Evolutionary conservation across 2,797 vertebrate genomes (phyloP).

Genomic region (Epinephelus malabaricus): DNA sequence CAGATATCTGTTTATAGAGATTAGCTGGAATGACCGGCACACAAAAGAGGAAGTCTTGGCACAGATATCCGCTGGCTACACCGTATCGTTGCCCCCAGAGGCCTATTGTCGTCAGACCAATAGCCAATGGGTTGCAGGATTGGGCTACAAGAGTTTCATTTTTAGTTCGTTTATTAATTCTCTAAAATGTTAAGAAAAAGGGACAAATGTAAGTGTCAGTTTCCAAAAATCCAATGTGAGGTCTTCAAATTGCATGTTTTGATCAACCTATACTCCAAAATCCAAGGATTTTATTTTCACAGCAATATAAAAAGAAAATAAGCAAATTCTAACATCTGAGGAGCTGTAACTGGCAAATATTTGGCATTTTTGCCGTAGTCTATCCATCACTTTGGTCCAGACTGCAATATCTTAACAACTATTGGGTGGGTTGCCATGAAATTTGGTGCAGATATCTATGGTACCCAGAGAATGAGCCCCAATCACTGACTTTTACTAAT

Average conservation of each 20-base stretch:
- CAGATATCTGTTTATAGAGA: too few relatives aligned
- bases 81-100: too few relatives aligned
- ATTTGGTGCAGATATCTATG: too few relatives aligned
- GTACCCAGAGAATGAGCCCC: too few relatives aligned
- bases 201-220: not conserved
- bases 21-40: too few relatives aligned
- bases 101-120: too few relatives aligned
- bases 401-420: not conserved
- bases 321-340: constrained; percentile 9
- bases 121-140: too few relatives aligned
- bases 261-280: not conserved
- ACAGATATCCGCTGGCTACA: too few relatives aligned
- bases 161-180: not conserved
- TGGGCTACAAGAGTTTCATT: not conserved
- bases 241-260: constrained; percentile 5
- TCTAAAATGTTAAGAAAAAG: not conserved
- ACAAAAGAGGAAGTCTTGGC: too few relatives aligned
- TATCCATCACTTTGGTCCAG: not conserved
- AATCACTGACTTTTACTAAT: too few relatives aligned
- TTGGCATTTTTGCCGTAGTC: not conserved
- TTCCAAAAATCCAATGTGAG: not conserved
- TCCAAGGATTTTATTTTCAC: not conserved
- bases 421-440: not conserved
- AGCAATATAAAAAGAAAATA: not conserved
- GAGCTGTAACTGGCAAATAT: not conserved